phyloP scores from a whole-genome alignment of 2,888 invertebrate genomes.

The Seira musarum region DNA sequence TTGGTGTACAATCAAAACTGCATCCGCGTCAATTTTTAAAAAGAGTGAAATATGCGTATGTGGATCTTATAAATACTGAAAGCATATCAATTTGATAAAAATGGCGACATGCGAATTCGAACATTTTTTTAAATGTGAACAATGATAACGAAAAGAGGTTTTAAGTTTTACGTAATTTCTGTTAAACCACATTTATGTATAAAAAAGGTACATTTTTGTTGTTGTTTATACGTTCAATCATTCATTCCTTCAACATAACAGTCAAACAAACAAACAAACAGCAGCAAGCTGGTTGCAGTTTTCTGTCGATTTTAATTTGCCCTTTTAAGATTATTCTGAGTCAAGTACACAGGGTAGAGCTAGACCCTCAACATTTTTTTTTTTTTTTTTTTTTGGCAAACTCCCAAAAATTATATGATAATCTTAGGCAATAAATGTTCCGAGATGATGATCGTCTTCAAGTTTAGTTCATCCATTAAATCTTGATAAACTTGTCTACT shows the following conservation, averaged over 20 bases:
- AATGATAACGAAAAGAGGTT: not conserved
- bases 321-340: not conserved
- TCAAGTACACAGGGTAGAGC: not conserved
- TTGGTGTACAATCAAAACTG: too few relatives aligned
- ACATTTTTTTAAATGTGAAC: not conserved
- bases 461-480: conserved; percentile 5
- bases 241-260: conserved; percentile 6
- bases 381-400: conserved; percentile 36
- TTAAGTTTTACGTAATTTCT: not conserved
- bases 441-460: not conserved
- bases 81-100: not conserved
- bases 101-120: not conserved
- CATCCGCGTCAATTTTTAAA: too few relatives aligned
- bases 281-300: not conserved
- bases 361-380: conserved; percentile 35
- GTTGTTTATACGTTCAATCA: too few relatives aligned
- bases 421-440: not conserved
- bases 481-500: not conserved
- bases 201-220: too few relatives aligned
- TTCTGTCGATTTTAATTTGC: not conserved
- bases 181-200: not conserved
- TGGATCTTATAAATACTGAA: not conserved
- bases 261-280: not conserved
- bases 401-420: conserved; percentile 23
- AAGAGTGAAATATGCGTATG: too few relatives aligned